Base-by-base conservation (phyloP, 1,140 invertebrate genomes). In the Zaprionus ornatus region DNA sequence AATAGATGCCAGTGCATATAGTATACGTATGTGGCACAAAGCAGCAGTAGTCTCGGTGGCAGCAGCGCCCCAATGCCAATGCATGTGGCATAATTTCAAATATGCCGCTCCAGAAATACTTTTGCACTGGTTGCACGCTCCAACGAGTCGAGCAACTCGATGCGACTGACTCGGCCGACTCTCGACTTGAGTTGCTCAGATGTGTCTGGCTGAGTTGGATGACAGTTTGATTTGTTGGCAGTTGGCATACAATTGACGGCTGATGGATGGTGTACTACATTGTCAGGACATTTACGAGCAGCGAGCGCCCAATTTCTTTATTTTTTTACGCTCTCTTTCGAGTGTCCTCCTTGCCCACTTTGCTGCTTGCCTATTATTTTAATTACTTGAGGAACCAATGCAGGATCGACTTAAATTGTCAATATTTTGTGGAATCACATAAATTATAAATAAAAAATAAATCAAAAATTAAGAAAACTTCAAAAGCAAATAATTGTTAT, bases 211-310 rank as follows among this genome's bases (percentile, higher is more conserved):
- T 65, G 65, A 73, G 37, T 54, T 65, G 69, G 74, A 73, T 90
- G 85, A 90, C 85, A 90, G 86, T 82, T 90, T 90, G 85, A 90
- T 90, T 90, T 90, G 85, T 90, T 90, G 85, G 82, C 85, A 90
- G 85, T 85, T 85, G 85, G 81, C 85, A 80, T 80, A 88, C 82
- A 90, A 90, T 90, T 90, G 85, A 90, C 85, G 80, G 79, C 88
- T 90, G 85, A 90, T 90, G 85, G 85, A 90, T 90, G 76, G 85
- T 90, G 85, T 90, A 82, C 85, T 90, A 90, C 85, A 90, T 90
- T 90, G 85, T 79, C 63, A 72, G 85, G 85, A 88, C 84, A 90
- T 79, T 75, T 76, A 71, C 72, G 68, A 80, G 60, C 77, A 62
- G 52, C 65, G 19, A 71, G 74, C 64, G 21, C 57, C 32, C 59